These are phyloP conservation scores for Harpagifer antarcticus DNA, from an alignment of 2,797 vertebrate species.

Conservation along the genomic window DNA sequence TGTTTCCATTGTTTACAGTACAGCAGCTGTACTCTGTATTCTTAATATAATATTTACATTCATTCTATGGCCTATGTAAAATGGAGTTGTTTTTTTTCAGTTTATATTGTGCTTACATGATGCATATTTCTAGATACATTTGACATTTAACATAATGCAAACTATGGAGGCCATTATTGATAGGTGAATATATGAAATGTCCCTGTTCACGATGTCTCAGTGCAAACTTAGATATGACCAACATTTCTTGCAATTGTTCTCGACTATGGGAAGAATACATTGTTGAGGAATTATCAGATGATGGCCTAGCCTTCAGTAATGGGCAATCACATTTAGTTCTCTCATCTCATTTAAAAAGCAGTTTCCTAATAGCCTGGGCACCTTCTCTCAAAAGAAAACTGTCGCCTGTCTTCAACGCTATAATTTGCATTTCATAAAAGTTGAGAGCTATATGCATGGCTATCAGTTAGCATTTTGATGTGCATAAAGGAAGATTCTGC, in stretches of 20 bases:
- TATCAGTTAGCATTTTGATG: neutral
- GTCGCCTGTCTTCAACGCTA: neutral
- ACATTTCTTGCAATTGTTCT: neutral
- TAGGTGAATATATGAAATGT: neutral
- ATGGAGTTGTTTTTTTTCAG: neutral
- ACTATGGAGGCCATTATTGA: neutral
- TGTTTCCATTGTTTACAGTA: conserved; percentile 3
- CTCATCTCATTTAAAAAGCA: conserved; percentile 38
- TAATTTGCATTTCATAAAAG: conserved; percentile 10
- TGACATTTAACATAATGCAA: neutral
- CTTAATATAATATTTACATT: neutral
- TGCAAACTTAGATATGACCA: neutral
- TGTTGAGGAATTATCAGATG: conserved; percentile 19
- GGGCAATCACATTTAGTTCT: conserved; percentile 24
- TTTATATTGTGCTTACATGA: neutral
- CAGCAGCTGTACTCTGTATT: neutral
- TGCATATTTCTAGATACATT: neutral
- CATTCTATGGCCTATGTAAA: neutral
- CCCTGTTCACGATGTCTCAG: neutral
- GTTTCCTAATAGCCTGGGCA: conserved; percentile 25
- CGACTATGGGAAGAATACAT: neutral
- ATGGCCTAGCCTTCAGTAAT: conserved; percentile 8
- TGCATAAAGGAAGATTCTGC: neutral
- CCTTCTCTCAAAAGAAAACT: neutral
- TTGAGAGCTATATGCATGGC: neutral